A percentile compares a stretch with the other conserved stretches of the same genome.
These are phyloP conservation scores for Istiophorus platypterus DNA, from an alignment of 2,113 vertebrate genomes.

Conservation along the genomic window DNA sequence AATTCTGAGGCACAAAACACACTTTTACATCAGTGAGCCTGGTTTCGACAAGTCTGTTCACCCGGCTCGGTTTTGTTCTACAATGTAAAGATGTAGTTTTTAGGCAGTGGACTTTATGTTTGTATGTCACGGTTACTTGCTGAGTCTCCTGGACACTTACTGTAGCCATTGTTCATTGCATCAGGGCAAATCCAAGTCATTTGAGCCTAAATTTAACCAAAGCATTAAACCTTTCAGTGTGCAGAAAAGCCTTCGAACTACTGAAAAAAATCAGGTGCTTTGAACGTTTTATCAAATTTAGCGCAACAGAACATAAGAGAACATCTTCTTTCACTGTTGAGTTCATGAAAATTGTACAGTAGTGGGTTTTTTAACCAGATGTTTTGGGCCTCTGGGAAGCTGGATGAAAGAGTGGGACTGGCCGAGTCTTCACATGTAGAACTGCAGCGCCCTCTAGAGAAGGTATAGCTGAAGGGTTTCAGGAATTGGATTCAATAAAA, in stretches of 20 bases:
- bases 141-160: background rate
- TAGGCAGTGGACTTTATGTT: background rate
- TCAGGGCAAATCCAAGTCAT: background rate
- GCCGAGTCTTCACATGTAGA: background rate
- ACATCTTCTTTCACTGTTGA: background rate
- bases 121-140: background rate
- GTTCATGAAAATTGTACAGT: background rate
- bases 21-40: background rate
- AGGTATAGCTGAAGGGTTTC: background rate
- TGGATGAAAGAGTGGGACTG: background rate
- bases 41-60: background rate
- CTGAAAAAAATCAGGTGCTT: background rate
- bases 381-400: background rate
- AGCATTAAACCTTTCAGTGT: too few relatives aligned
- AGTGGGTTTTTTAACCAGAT: background rate
- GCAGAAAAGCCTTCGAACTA: too few relatives aligned
- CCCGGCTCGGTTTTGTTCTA: too few relatives aligned
- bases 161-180: background rate
- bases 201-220: background rate
- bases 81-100: background rate
- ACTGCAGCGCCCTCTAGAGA: conserved; percentile 60
- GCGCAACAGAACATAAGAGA: background rate
- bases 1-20: background rate
- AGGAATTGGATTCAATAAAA: too few relatives aligned
- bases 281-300: background rate